phyloP scores from a whole-genome alignment of 2,113 vertebrate species.

The Hippocampus mohnikei region DNA sequence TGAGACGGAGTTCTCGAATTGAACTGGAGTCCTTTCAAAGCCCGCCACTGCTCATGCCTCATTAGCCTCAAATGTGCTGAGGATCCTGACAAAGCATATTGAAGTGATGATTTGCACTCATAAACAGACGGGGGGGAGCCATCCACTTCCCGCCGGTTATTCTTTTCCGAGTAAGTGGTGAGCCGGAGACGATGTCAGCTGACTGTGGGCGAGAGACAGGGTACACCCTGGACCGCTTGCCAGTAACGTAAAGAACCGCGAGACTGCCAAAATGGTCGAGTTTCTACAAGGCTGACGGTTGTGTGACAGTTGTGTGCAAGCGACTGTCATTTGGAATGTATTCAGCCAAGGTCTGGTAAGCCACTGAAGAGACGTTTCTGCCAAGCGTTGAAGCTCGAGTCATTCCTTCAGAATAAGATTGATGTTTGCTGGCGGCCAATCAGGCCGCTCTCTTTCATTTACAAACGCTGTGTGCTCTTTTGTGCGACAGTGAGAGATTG shows the following conservation, averaged over 20 bases:
- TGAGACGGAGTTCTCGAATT: neutral
- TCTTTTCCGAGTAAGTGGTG: neutral
- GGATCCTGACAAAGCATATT: neutral
- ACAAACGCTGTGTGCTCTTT: slow-evolving; percentile 16
- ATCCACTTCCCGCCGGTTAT: neutral
- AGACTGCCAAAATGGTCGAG: neutral
- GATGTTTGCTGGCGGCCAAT: slow-evolving; percentile 43
- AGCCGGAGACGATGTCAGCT: neutral
- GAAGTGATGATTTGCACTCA: neutral
- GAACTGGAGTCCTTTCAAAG: neutral
- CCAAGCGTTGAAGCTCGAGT: slow-evolving; percentile 9
- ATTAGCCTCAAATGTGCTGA: neutral
- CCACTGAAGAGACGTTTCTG: slow-evolving; percentile 27
- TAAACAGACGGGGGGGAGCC: neutral
- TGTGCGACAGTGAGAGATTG: slow-evolving; percentile 10
- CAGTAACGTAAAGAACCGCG: neutral
- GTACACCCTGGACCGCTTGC: neutral
- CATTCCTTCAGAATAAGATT: slow-evolving; percentile 36
- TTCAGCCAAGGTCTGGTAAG: slow-evolving; percentile 20
- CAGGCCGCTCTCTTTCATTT: slow-evolving; percentile 40
- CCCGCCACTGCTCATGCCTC: neutral
- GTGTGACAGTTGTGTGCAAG: slow-evolving; percentile 8
- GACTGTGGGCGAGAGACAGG: neutral
- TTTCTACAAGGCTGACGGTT: slow-evolving; percentile 11
- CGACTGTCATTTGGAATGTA: slow-evolving; percentile 1